Percentiles rank a stretch among this genome's conserved stretches.
These are phyloP conservation scores for Drosophila limbata DNA, from an alignment of 2,888 invertebrate species.

Conservation along the genomic window DNA sequence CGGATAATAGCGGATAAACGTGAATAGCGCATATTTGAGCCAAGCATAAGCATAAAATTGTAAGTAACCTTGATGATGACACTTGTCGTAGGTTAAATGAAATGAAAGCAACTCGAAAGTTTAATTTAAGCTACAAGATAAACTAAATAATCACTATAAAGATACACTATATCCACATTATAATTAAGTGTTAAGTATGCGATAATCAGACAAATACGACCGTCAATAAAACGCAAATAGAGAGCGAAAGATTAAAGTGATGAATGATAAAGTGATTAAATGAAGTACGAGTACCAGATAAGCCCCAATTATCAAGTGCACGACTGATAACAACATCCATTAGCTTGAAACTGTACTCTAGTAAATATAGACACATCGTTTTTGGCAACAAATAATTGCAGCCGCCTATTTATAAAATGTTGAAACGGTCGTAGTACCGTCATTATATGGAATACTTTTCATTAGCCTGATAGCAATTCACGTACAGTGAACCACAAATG, in stretches of 20 bases:
- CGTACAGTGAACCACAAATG: too few species aligned
- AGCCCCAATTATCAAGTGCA: not conserved
- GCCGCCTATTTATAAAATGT: constrained; percentile 15
- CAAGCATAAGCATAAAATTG: not conserved
- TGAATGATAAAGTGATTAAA: constrained; percentile 4
- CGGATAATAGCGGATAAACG: constrained; percentile 13
- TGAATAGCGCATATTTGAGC: not conserved
- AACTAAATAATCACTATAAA: not conserved
- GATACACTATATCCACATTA: not conserved
- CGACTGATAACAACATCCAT: constrained; percentile 41
- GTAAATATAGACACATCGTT: constrained; percentile 10
- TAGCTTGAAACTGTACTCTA: not conserved
- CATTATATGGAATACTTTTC: constrained; percentile 31
- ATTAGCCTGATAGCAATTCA: constrained; percentile 22
- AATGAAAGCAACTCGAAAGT: not conserved
- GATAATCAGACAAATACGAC: constrained; percentile 1
- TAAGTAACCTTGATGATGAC: not conserved
- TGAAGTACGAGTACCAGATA: not conserved
- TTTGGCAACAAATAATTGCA: constrained; percentile 1
- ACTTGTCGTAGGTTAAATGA: not conserved
- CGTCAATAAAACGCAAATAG: not conserved
- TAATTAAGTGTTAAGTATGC: not conserved
- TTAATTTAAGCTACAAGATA: not conserved
- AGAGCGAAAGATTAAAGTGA: not conserved
- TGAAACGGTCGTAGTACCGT: constrained; percentile 9